These are phyloP conservation scores for Hydrophis major DNA, from an alignment of 2,797 vertebrate genomes.

Conservation along the genomic window DNA sequence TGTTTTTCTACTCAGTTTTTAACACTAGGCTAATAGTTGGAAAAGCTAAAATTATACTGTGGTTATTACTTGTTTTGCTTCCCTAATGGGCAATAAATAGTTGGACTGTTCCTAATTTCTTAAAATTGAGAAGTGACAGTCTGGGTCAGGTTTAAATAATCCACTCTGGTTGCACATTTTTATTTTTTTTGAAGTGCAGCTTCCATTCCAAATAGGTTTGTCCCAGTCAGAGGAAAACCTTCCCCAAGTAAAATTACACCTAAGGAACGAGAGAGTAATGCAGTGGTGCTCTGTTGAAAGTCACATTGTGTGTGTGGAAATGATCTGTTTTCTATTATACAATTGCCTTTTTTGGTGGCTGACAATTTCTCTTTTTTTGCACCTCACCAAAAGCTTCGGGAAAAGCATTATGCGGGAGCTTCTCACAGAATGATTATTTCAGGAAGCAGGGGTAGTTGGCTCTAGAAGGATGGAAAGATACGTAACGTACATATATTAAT, in stretches of 20 bases:
- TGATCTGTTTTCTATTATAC: not conserved
- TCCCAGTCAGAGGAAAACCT: not conserved
- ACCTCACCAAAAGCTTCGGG: not conserved
- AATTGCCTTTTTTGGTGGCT: not conserved
- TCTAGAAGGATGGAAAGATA: not conserved
- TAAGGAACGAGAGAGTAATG: not conserved
- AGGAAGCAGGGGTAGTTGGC: not conserved
- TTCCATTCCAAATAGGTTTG: not conserved
- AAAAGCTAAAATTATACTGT: not conserved
- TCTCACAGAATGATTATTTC: not conserved
- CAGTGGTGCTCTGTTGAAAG: not conserved
- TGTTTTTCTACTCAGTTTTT: conserved; percentile 1
- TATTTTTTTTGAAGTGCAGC: not conserved
- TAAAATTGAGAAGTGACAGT: not conserved
- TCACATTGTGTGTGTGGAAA: not conserved
- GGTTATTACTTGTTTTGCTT: not conserved
- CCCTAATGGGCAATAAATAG: not conserved
- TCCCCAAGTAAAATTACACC: not conserved
- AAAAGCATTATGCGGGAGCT: not conserved
- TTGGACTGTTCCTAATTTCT: not conserved
- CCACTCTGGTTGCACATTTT: not conserved
- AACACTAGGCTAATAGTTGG: not conserved
- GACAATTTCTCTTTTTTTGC: not conserved
- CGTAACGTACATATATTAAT: not conserved
- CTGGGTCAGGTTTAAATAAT: not conserved